Conservation (phyloP, 2,888 invertebrate species). For the Villa cingulata region DNA sequence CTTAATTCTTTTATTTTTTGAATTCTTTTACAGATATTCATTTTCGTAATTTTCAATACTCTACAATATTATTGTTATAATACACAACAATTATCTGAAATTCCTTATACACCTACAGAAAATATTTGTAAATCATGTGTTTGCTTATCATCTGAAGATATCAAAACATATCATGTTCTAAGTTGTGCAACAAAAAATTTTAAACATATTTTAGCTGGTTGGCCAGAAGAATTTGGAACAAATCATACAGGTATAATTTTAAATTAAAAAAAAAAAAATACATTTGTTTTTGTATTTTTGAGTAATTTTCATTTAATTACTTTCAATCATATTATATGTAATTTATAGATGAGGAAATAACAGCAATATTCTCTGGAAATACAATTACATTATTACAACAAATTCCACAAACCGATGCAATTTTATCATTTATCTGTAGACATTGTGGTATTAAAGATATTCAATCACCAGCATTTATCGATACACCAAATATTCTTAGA, state of each 20-base stretch:
- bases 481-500: constrained; percentile 29
- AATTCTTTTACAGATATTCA: no score
- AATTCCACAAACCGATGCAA: constrained; percentile 30
- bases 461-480: constrained; percentile 29
- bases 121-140: constrained; percentile 29
- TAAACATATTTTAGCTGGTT: constrained; percentile 29
- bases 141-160: constrained; percentile 23
- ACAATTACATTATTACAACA: constrained; percentile 27
- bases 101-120: constrained; percentile 27
- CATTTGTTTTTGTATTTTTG: no score
- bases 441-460: constrained; percentile 29
- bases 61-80: no score
- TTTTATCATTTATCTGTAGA: constrained; percentile 28
- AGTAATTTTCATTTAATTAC: no score
- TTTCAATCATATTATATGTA: no score
- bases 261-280: no score
- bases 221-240: constrained; percentile 29
- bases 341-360: constrained; percentile 22
- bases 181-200: constrained; percentile 28
- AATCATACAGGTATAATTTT: constrained; percentile 21
- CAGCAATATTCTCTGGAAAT: constrained; percentile 30
- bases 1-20: no score
- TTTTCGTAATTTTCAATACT: no score
- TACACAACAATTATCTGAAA: constrained; percentile 24
- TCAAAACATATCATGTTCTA: constrained; percentile 22